Evolutionary conservation across 2,797 vertebrate species (phyloP).

Genomic region (Cercopithecus hamlyni): DNA sequence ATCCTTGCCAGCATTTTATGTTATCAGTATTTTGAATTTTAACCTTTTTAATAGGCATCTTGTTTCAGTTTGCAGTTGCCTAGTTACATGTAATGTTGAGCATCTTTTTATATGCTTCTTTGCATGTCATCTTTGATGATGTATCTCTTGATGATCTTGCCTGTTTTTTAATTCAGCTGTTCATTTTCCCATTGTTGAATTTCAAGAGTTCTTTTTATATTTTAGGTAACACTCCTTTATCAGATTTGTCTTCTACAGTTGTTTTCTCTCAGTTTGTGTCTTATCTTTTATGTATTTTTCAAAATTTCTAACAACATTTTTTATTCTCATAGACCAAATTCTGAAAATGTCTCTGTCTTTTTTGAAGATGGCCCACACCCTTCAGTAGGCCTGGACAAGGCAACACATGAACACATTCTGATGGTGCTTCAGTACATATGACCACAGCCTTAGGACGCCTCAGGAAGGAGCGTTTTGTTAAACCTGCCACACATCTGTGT

Average conservation of each 20-base stretch:
- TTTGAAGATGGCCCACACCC: neutral
- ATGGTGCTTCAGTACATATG: neutral
- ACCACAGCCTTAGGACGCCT: neutral
- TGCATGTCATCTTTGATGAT: neutral
- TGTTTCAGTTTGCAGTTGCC: neutral
- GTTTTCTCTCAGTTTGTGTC: neutral
- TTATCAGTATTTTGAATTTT: neutral
- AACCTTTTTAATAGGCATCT: neutral
- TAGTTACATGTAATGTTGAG: neutral
- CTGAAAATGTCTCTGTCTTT: neutral
- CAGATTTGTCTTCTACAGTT: neutral
- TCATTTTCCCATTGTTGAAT: neutral
- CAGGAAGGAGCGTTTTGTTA: neutral
- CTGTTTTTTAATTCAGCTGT: neutral
- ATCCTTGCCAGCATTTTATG: neutral
- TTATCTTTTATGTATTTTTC: neutral
- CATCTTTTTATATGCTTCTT: neutral
- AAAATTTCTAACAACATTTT: neutral
- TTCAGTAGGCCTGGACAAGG: neutral
- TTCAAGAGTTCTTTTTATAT: slow-evolving; percentile 38
- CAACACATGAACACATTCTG: neutral
- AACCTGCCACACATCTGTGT: neutral
- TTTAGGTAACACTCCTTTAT: neutral
- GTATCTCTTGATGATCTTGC: neutral
- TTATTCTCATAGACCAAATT: neutral